phyloP scores from a whole-genome alignment of 2,888 invertebrate genomes.

The Catonia carolina region DNA sequence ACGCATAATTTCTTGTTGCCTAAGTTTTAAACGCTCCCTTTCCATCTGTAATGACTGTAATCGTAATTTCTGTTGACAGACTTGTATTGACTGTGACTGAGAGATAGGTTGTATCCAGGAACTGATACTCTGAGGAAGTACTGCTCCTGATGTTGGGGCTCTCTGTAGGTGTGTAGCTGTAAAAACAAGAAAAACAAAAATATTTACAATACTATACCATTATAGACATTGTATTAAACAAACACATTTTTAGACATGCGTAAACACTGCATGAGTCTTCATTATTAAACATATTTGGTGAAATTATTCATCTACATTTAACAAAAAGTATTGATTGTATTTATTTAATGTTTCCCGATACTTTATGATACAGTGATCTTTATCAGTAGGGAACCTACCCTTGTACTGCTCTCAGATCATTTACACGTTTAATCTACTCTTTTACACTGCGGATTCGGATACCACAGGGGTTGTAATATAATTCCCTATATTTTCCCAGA shows the following conservation, averaged over 20 bases:
- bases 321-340: no score
- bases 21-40: constrained; percentile 77
- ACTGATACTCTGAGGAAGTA: constrained; percentile 47
- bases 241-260: background rate
- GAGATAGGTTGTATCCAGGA: constrained; percentile 50
- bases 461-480: no score
- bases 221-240: background rate
- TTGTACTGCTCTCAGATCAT: no score
- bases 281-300: background rate
- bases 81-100: constrained; percentile 51
- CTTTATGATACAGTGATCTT: no score
- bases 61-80: constrained; percentile 69
- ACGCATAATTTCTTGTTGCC: constrained; percentile 82
- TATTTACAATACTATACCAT: no score
- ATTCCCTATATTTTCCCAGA: no score
- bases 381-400: no score
- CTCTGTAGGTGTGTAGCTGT: constrained; percentile 51
- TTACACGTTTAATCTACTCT: no score
- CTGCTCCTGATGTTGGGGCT: constrained; percentile 50
- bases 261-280: background rate
- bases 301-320: no score
- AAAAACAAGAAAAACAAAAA: constrained; percentile 24
- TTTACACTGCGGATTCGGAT: no score
- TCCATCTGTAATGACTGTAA: constrained; percentile 81
- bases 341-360: no score